Conservation (phyloP, 1,140 invertebrate species). For the Papilio polytes region DNA sequence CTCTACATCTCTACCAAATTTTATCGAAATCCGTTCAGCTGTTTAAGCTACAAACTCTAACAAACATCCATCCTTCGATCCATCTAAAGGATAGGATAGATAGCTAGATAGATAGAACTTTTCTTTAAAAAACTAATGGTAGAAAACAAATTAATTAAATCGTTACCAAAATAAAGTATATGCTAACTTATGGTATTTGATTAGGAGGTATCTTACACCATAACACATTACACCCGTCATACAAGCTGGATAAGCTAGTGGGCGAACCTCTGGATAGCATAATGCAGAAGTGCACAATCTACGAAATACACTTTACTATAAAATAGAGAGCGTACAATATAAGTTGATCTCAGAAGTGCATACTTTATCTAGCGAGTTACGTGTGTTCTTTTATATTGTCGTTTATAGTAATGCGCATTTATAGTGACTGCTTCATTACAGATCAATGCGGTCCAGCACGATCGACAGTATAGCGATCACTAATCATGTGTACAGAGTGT, state of each 20-base stretch:
- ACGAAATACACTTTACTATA: not conserved
- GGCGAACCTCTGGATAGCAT: not conserved
- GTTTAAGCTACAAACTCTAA: too few species aligned
- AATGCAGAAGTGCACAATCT: not conserved
- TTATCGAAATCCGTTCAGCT: too few species aligned
- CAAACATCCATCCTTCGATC: too few species aligned
- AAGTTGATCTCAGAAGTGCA: too few species aligned
- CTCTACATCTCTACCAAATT: too few species aligned
- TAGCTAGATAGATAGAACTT: too few species aligned
- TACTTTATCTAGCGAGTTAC: not conserved
- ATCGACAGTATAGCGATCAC: not conserved
- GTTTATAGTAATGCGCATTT: not conserved
- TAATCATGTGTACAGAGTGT: not conserved
- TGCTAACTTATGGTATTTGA: not conserved
- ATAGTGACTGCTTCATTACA: constrained; percentile 7
- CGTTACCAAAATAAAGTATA: not conserved
- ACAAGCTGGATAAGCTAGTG: not conserved
- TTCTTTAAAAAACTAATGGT: too few species aligned
- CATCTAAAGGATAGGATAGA: too few species aligned
- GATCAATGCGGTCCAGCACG: not conserved
- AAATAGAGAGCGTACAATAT: too few species aligned
- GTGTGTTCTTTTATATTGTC: too few species aligned
- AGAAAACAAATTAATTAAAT: not conserved
- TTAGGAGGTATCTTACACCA: not conserved
- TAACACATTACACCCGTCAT: not conserved